Evolutionary conservation across 2,797 vertebrate species (phyloP).

Genomic region (Squalus acanthias): DNA sequence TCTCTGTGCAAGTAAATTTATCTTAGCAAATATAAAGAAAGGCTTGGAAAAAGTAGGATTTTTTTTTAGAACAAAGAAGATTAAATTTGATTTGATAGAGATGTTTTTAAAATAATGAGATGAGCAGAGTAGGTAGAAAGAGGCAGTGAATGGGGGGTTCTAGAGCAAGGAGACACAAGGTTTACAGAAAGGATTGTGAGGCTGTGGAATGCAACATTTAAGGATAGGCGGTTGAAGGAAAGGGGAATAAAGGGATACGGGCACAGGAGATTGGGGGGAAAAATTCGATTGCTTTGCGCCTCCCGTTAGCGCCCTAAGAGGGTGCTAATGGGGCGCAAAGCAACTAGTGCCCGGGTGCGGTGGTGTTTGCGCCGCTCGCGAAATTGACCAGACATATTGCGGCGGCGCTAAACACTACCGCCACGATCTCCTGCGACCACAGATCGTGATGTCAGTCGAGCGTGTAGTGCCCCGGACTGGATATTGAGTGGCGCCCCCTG

Average conservation of each 20-base stretch:
- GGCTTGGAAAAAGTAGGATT: neutral
- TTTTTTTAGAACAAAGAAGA: neutral
- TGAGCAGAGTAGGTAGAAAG: neutral
- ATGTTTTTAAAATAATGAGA: neutral
- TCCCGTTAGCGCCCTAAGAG: too few species aligned
- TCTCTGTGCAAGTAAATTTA: neutral
- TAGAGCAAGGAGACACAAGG: neutral
- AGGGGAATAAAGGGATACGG: neutral
- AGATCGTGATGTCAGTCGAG: too few species aligned
- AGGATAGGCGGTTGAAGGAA: neutral
- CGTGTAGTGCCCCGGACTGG: too few species aligned
- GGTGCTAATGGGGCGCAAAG: too few species aligned
- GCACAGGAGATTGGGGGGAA: neutral
- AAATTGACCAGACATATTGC: too few species aligned
- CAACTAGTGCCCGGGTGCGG: too few species aligned
- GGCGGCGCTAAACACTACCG: too few species aligned
- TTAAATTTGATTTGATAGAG: neutral
- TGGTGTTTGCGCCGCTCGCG: too few species aligned
- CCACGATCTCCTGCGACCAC: too few species aligned
- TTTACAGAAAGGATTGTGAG: neutral
- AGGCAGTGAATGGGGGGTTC: neutral
- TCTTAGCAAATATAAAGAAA: neutral
- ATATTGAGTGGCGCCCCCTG: too few species aligned
- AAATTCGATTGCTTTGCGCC: too few species aligned
- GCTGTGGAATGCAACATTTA: neutral